Percentiles rank a stretch among this genome's conserved stretches.
Evolutionary conservation across 2,113 vertebrate genomes (phyloP).

Genomic region (Indicator indicator): DNA sequence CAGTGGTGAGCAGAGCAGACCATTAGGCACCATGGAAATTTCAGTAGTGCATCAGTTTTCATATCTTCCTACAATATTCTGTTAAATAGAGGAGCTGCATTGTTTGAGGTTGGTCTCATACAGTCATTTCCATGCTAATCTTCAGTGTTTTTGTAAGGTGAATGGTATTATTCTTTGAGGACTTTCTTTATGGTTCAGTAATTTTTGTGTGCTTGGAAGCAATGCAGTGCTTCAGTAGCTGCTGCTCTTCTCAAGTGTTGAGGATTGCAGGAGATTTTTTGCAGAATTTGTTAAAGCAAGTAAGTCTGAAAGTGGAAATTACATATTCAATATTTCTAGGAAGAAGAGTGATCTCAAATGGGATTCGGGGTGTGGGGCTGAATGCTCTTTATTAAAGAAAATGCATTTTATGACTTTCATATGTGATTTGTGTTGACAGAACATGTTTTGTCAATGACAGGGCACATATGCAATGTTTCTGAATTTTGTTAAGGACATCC

Average conservation of each 20-base stretch:
- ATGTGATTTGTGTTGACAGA: no score
- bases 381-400: no score
- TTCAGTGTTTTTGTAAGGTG: neutral
- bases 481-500: no score
- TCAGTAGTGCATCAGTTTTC: neutral
- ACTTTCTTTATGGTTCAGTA: neutral
- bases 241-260: neutral
- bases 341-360: no score
- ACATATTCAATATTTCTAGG: neutral
- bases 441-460: no score
- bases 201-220: neutral
- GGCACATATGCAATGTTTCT: no score
- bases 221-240: neutral
- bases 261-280: neutral
- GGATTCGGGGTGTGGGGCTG: no score
- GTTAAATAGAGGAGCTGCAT: neutral
- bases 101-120: accelerated
- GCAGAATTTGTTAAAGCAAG: neutral
- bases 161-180: neutral
- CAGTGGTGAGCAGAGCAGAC: neutral
- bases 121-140: neutral
- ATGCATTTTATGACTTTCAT: no score
- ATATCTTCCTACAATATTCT: neutral
- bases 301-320: neutral
- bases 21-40: neutral